These are phyloP conservation scores for Echinarachnius parma DNA, from an alignment of 53 echinoderm and acorn worm species.

Conservation along the genomic window DNA sequence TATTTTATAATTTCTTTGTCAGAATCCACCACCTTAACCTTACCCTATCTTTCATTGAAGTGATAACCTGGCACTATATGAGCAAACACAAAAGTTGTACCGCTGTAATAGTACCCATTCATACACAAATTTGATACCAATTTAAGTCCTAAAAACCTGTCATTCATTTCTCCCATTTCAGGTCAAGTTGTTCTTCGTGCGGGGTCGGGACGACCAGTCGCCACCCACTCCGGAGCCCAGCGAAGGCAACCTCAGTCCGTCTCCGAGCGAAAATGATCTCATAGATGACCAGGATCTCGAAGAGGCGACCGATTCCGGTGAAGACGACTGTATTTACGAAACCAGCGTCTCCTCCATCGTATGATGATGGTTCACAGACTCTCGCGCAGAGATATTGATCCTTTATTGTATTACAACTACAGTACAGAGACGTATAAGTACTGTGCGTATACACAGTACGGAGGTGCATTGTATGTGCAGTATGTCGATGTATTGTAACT, in stretches of 20 bases:
- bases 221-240: conserved; percentile 40
- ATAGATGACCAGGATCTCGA: conserved; percentile 49
- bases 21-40: too few species aligned
- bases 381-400: conserved; percentile 2
- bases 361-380: conserved; percentile 27
- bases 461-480: too few species aligned
- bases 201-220: conserved; percentile 20
- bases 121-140: too few species aligned
- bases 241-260: conserved; percentile 68
- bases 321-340: conserved; percentile 40
- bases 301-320: conserved; percentile 7
- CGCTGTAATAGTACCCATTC: too few species aligned
- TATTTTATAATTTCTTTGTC: too few species aligned
- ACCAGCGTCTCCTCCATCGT: conserved; percentile 31
- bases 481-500: too few species aligned
- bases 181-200: conserved; percentile 37
- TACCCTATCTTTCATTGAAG: too few species aligned
- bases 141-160: too few species aligned
- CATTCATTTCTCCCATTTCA: too few species aligned
- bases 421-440: background rate
- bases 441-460: too few species aligned
- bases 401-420: background rate
- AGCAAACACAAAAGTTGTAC: too few species aligned
- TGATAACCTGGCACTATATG: too few species aligned
- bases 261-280: conserved; percentile 74